Percentiles rank a stretch among this genome's conserved stretches.
These are phyloP conservation scores for Poliocrania exsul DNA, from an alignment of 2,797 vertebrate genomes.

Conservation along the genomic window DNA sequence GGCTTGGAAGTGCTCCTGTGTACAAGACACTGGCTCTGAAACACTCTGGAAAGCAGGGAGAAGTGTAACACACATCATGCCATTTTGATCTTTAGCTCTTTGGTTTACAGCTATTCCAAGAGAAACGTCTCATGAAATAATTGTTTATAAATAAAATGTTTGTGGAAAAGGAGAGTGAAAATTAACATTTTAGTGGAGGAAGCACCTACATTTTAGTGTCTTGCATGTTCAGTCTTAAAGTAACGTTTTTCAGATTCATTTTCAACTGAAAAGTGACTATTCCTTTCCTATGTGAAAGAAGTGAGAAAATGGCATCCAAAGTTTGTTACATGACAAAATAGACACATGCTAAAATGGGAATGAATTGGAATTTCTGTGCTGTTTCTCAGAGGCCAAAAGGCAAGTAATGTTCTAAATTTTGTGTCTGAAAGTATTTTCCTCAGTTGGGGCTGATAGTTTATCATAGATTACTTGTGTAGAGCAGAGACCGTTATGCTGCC, in stretches of 20 bases:
- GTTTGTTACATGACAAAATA: neutral
- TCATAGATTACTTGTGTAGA: neutral
- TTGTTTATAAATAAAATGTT: neutral
- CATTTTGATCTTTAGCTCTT: neutral
- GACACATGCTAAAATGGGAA: neutral
- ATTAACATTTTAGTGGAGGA: neutral
- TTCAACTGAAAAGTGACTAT: neutral
- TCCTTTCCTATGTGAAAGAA: neutral
- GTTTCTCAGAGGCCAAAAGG: neutral
- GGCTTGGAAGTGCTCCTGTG: neutral
- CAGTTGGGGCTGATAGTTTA: neutral
- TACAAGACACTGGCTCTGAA: neutral
- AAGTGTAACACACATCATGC: fast-evolving
- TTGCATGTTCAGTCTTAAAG: neutral
- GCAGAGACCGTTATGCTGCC: neutral
- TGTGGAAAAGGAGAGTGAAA: neutral
- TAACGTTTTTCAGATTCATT: neutral
- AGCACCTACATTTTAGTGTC: neutral
- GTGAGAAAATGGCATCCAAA: neutral
- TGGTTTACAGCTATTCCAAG: neutral
- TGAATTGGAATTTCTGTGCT: neutral
- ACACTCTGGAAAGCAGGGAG: neutral
- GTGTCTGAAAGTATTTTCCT: neutral
- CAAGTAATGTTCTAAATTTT: neutral
- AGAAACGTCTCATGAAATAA: neutral